phyloP scores from a whole-genome alignment of 2,888 invertebrate genomes.

The Plagodis dolabraria region DNA sequence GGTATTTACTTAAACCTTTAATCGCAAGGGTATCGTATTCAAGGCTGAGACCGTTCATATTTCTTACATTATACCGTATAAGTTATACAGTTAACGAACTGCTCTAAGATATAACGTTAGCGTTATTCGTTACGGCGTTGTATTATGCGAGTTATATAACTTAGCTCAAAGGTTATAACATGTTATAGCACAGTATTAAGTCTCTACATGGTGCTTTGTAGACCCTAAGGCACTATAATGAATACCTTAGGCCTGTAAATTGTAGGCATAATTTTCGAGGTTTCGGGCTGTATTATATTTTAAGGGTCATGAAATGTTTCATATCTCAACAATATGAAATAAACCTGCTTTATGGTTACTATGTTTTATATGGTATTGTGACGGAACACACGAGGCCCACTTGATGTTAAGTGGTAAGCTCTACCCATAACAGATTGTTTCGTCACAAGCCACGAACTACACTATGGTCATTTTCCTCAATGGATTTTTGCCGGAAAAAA shows the following conservation, averaged over 20 bases:
- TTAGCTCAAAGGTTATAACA: conserved; percentile 42
- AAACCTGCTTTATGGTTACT: too few relatives aligned
- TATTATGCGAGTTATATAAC: conserved; percentile 26
- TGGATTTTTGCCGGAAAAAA: too few relatives aligned
- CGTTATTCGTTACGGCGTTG: conserved; percentile 27
- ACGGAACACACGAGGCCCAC: too few relatives aligned
- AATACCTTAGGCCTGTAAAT: conserved; percentile 44
- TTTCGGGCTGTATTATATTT: conserved; percentile 36
- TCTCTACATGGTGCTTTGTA: conserved; percentile 39
- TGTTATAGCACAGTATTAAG: conserved; percentile 41
- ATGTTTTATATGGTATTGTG: too few relatives aligned
- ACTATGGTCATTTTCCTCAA: too few relatives aligned
- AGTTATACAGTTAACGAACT: conserved; percentile 16
- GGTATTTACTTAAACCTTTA: conserved; percentile 48
- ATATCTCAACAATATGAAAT: not conserved
- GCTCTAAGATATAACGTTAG: conserved; percentile 19
- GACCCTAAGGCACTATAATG: conserved; percentile 42
- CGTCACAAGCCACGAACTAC: too few relatives aligned
- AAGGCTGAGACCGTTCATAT: conserved; percentile 44
- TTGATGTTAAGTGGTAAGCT: too few relatives aligned
- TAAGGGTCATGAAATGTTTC: conserved; percentile 11
- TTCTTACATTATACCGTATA: conserved; percentile 44
- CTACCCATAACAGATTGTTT: too few relatives aligned
- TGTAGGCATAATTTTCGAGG: conserved; percentile 47
- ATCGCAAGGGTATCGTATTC: conserved; percentile 45